These are phyloP conservation scores for Chouioia cunea DNA, from an alignment of 2,888 invertebrate genomes.

Conservation along the genomic window DNA sequence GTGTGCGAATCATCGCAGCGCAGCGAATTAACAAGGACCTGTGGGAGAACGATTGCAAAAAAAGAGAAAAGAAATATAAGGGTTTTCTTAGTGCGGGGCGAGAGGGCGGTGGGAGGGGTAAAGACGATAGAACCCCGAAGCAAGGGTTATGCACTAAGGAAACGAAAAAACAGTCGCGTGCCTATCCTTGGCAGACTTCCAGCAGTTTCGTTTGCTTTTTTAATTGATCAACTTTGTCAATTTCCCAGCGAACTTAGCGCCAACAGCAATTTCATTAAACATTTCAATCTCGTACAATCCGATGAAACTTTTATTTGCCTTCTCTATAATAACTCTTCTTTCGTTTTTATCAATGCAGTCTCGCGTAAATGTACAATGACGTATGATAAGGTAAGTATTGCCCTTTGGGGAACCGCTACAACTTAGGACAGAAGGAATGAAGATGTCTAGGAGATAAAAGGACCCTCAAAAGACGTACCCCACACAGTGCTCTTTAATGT, in stretches of 20 bases:
- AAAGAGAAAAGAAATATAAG: background rate
- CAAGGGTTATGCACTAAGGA: too few species aligned
- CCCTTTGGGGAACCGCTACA: too few species aligned
- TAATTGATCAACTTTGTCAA: too few species aligned
- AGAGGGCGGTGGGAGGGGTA: background rate
- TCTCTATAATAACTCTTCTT: too few species aligned
- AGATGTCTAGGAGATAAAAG: background rate
- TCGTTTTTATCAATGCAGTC: too few species aligned
- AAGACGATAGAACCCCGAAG: background rate
- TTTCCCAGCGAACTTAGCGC: too few species aligned
- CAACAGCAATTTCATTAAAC: too few species aligned
- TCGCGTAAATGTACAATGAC: too few species aligned
- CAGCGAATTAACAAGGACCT: constrained; percentile 34
- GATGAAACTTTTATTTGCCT: too few species aligned
- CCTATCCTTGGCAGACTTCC: too few species aligned
- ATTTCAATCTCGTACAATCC: too few species aligned
- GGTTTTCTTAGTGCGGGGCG: background rate
- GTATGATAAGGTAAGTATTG: constrained; percentile 28
- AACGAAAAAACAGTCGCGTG: background rate
- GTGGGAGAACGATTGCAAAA: constrained; percentile 19
- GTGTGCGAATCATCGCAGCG: background rate
- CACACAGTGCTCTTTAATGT: constrained; percentile 23
- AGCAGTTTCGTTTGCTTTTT: too few species aligned
- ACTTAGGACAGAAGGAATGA: background rate
- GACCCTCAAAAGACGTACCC: constrained; percentile 28